Conservation (phyloP, 2,113 vertebrate species). For the Eulemur macaco region DNA sequence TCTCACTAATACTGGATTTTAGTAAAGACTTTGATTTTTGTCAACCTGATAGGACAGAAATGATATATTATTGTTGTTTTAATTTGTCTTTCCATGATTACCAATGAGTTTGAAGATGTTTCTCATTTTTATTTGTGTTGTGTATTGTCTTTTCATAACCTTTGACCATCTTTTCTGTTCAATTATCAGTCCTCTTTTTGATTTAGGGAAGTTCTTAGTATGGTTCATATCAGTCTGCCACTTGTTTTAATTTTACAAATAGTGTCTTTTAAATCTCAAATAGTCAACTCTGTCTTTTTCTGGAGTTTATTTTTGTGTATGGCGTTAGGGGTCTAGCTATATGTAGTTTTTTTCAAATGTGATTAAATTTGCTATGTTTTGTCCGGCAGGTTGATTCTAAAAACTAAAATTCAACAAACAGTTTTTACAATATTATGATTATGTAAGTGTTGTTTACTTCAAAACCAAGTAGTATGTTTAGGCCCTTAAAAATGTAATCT, state of each 20-base stretch:
- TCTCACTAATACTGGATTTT: background rate
- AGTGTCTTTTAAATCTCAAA: background rate
- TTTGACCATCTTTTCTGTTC: background rate
- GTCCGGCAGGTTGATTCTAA: background rate
- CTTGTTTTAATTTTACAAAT: background rate
- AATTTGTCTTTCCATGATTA: slow-evolving; percentile 33
- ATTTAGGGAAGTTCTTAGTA: background rate
- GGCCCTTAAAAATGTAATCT: background rate
- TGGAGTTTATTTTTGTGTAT: background rate
- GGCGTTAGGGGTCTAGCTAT: background rate
- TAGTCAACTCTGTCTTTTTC: background rate
- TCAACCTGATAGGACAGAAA: background rate
- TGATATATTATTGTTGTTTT: background rate
- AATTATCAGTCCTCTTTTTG: background rate
- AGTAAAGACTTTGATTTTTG: background rate
- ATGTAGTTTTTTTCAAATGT: background rate
- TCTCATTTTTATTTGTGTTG: background rate
- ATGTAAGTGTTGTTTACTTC: background rate
- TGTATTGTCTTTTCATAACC: background rate
- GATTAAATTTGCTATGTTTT: background rate
- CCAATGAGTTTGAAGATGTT: background rate
- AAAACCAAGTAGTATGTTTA: background rate
- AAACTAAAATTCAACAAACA: background rate
- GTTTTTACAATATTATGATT: background rate
- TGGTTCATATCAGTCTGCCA: background rate